Percentiles rank a stretch among this genome's conserved stretches.
Evolutionary conservation across 1,140 invertebrate genomes (phyloP).

Genomic region (Drosophila albomicans): DNA sequence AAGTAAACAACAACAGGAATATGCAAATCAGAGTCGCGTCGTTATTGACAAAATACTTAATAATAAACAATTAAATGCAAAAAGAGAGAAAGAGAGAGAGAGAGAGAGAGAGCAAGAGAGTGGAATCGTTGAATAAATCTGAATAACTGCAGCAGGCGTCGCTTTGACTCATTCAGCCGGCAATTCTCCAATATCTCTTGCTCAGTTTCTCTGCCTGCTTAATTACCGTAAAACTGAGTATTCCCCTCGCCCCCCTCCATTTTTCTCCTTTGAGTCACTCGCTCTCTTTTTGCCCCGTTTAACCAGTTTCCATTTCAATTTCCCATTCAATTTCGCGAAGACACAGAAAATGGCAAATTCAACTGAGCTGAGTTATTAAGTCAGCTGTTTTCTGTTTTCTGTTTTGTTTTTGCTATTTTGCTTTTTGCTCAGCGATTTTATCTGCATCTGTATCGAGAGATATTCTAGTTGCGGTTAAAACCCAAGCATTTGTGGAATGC

Average conservation of each 20-base stretch:
- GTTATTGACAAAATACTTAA: constrained; percentile 52
- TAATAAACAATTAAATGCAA: constrained; percentile 57
- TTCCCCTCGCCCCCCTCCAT: neutral
- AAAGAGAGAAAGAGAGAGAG: constrained; percentile 24
- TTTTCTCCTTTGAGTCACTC: no score
- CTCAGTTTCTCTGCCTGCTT: constrained; percentile 36
- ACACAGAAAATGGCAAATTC: constrained; percentile 37
- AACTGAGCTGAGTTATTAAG: constrained; percentile 30
- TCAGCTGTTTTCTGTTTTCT: constrained; percentile 77
- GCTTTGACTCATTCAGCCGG: constrained; percentile 64
- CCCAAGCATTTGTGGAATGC: constrained; percentile 55
- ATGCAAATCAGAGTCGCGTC: constrained; percentile 50
- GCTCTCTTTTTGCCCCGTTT: neutral
- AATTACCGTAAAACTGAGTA: constrained; percentile 41
- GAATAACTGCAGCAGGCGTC: constrained; percentile 31
- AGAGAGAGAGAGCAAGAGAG: constrained; percentile 4
- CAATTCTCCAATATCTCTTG: constrained; percentile 44
- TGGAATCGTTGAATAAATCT: constrained; percentile 43
- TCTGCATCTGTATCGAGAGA: constrained; percentile 30
- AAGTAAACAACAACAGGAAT: constrained; percentile 61
- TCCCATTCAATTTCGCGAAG: constrained; percentile 55
- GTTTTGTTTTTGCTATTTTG: constrained; percentile 54
- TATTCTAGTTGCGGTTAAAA: constrained; percentile 43
- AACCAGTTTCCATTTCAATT: constrained; percentile 75
- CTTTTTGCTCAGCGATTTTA: constrained; percentile 26